phyloP scores from a whole-genome alignment of 2,113 vertebrate genomes.

The Verasper variegatus region DNA sequence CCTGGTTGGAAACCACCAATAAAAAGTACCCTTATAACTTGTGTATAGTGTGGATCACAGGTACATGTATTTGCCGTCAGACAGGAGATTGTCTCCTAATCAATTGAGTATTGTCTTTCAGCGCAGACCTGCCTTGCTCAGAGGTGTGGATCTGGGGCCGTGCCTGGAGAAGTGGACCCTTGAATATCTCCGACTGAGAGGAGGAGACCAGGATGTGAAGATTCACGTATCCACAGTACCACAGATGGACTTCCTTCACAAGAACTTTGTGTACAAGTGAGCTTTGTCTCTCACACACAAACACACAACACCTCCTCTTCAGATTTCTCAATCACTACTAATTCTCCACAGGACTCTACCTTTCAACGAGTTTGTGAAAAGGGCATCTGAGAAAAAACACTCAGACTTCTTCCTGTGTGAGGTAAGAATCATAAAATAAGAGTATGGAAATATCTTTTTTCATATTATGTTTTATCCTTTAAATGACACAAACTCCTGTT shows the following conservation, averaged over 20 bases:
- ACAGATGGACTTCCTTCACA: slow-evolving; percentile 95
- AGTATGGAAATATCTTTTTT: too few species aligned
- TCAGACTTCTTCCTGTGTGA: slow-evolving; percentile 90
- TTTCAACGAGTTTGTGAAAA: slow-evolving; percentile 89
- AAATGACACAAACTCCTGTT: not conserved
- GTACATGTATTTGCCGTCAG: too few species aligned
- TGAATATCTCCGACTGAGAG: slow-evolving; percentile 85
- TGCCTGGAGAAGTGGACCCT: slow-evolving; percentile 90
- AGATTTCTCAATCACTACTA: not conserved
- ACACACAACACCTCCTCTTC: not conserved
- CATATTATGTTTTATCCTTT: not conserved
- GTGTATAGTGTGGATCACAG: too few species aligned
- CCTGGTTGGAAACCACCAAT: too few species aligned
- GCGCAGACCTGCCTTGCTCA: slow-evolving; percentile 90
- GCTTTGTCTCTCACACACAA: not conserved
- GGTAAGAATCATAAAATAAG: slow-evolving; percentile 77
- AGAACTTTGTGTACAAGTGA: slow-evolving; percentile 97
- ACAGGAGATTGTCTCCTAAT: too few species aligned
- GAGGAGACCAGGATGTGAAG: slow-evolving; percentile 87
- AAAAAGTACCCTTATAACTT: too few species aligned
- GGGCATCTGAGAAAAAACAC: slow-evolving; percentile 91
- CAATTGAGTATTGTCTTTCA: slow-evolving; percentile 52
- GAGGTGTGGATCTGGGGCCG: slow-evolving; percentile 86
- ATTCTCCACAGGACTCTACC: slow-evolving; percentile 87
- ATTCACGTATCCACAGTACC: slow-evolving; percentile 89